phyloP scores from a whole-genome alignment of 2,888 invertebrate genomes.

The Polyploca ridens region DNA sequence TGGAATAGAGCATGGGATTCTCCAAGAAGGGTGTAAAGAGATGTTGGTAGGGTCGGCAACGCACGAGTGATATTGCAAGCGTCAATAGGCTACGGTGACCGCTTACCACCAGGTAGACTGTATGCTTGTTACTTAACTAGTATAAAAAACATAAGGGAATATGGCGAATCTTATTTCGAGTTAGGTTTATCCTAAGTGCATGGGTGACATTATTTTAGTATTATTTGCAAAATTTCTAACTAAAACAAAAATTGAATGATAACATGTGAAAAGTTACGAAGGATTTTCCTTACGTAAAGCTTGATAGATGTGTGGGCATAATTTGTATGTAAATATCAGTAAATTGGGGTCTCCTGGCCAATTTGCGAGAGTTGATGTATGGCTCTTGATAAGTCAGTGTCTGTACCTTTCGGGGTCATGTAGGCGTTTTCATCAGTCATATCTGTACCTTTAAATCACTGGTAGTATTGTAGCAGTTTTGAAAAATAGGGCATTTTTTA shows the following conservation, averaged over 20 bases:
- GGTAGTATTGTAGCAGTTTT: background rate
- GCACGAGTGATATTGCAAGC: no score
- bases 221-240: background rate
- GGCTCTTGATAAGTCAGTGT: slow-evolving; percentile 10
- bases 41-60: no score
- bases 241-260: background rate
- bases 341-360: slow-evolving; percentile 8
- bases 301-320: background rate
- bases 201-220: no score
- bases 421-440: background rate
- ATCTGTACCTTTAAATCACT: background rate
- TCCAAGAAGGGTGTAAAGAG: no score
- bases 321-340: slow-evolving; percentile 13
- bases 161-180: no score
- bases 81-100: no score
- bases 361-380: slow-evolving; percentile 11
- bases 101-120: no score
- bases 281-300: background rate
- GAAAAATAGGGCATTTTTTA: no score
- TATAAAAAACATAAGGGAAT: no score
- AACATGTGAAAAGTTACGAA: background rate
- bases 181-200: no score
- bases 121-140: no score
- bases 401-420: slow-evolving; percentile 3
- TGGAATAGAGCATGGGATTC: no score